Conservation (phyloP, 2,113 vertebrate genomes). For the Channa argus region DNA sequence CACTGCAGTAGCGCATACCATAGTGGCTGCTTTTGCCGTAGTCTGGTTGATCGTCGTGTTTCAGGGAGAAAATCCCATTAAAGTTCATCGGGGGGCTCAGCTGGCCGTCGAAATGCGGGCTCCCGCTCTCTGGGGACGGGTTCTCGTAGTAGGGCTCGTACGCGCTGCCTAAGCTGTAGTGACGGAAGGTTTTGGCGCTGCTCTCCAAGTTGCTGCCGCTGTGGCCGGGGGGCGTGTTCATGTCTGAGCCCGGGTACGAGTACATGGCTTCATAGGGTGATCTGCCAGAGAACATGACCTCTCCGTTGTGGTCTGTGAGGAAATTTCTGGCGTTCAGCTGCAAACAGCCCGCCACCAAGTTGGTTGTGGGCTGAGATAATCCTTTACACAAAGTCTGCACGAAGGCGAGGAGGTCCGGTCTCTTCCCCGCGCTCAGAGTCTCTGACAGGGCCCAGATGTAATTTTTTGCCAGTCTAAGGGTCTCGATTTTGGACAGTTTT, state of each 20-base stretch:
- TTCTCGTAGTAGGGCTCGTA: conserved; percentile 98
- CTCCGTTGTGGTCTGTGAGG: conserved; percentile 94
- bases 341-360: conserved; percentile 98
- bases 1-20: conserved; percentile 96
- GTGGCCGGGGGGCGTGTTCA: conserved; percentile 89
- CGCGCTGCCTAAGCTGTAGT: conserved; percentile 92
- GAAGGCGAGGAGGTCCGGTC: conserved; percentile 96
- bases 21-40: conserved; percentile 97
- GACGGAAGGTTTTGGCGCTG: conserved; percentile 92
- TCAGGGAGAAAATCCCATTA: conserved; percentile 99
- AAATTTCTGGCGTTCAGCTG: conserved; percentile 98
- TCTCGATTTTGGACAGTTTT: conserved; percentile 99
- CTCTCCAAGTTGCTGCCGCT: conserved; percentile 83
- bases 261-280: conserved; percentile 93
- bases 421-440: conserved; percentile 96
- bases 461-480: conserved; percentile 96
- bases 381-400: conserved; percentile 99
- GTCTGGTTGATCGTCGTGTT: conserved; percentile 96
- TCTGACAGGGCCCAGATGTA: conserved; percentile 99
- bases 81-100: conserved; percentile 97
- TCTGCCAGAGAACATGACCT: conserved; percentile 88
- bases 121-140: conserved; percentile 92
- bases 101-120: conserved; percentile 94
- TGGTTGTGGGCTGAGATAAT: conserved; percentile 98
- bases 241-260: conserved; percentile 91